Evolutionary conservation across 2,113 vertebrate genomes (phyloP).

Genomic region (Leucosticte australis): DNA sequence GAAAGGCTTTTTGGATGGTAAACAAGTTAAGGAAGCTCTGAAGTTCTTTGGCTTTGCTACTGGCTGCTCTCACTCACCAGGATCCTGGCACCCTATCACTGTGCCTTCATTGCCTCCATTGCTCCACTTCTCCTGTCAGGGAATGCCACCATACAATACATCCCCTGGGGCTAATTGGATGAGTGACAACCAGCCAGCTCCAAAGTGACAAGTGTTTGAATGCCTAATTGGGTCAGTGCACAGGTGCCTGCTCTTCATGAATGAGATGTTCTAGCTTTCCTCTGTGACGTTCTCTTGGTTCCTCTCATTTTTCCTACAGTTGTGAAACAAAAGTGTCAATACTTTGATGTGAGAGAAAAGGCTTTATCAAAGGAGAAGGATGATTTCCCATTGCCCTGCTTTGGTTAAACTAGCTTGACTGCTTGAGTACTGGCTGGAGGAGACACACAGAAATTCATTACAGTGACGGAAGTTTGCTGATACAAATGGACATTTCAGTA

Average conservation of each 20-base stretch:
- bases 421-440: background rate
- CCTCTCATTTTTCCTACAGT: background rate
- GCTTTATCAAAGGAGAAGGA: background rate
- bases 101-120: conserved; percentile 2
- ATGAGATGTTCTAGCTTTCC: conserved; percentile 24
- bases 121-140: conserved; percentile 26
- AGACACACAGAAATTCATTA: background rate
- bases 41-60: conserved; percentile 39
- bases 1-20: conserved; percentile 41
- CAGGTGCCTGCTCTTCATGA: conserved; percentile 37
- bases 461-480: background rate
- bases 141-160: conserved; percentile 10
- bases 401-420: background rate
- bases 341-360: background rate
- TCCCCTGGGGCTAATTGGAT: conserved; percentile 29
- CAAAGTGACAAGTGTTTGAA: conserved; percentile 54
- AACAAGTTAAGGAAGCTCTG: conserved; percentile 51
- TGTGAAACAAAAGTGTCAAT: background rate
- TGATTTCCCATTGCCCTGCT: background rate
- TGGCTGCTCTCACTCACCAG: conserved; percentile 15
- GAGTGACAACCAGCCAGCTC: conserved; percentile 45
- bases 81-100: conserved; percentile 42
- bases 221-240: conserved; percentile 55
- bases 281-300: background rate
- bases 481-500: background rate